Evolutionary conservation across 2,797 vertebrate species (phyloP), one percentile per base, ranked within the genome.

Genomic region (Parauchenoglanis punctatus): DNA sequence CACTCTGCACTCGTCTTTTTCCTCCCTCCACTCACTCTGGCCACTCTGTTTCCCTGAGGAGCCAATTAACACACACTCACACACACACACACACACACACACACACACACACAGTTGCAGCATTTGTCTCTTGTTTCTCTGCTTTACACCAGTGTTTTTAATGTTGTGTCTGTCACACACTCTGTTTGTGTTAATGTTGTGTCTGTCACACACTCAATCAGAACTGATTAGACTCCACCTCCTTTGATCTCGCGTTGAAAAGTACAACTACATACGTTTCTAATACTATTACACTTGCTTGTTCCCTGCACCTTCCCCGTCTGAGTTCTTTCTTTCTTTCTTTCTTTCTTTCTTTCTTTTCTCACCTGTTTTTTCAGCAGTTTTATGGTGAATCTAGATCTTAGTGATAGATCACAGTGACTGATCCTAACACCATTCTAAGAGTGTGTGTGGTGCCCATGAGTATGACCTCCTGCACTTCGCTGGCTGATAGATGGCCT

Each of bases 21-120:
- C 87, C 67, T 81, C 63, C 87, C 88, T 68, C 85, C 80, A 52
- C 81, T 67, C 84, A 73, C 61, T 84, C 77, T 78, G 90, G 84
- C 88, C 28, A 85, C 76, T 84, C 75, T 67, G 63, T 68, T 58
- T 92, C 92, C 92, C 90, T 35, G 68, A 88, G 92, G 92, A 92
- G 83, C 90, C 88, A 89, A 89, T 92, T 92, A 92, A 91, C 88
- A 46, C 12, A 46, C 80, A 81, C 58, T 25, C 75, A 73, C 83
- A 56, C 88, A 88, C 86, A 83, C 85, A 83, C 86, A 86, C 86
- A 85, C 80, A 83, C 88, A 87, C 72, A 89, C 77, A 87, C 81
- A 75, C 70, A 83, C 81, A 81, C 83, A 82, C 59, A 76, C 87
- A 88, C 78, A 86, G 81, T 52, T 70, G 52, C 68, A 65, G 58